Conservation (phyloP, 1,140 invertebrate species). For the Philopotamus ludificatus region DNA sequence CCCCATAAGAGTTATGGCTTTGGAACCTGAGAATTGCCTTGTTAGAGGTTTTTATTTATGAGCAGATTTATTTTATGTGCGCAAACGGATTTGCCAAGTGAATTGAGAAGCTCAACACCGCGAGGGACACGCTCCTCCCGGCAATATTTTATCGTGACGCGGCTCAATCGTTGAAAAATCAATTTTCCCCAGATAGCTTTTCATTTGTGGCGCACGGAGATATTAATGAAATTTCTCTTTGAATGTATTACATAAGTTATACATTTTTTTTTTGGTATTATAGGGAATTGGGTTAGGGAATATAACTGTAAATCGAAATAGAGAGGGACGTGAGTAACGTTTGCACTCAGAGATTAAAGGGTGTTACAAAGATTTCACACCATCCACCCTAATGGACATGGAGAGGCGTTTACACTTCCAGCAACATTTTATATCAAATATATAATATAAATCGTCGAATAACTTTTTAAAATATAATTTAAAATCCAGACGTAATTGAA, state of each 20-base stretch:
- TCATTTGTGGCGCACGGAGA: no score
- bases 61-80: conserved; percentile 43
- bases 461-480: no score
- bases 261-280: no score
- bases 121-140: background rate
- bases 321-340: conserved; percentile 30
- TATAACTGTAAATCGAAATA: conserved; percentile 39
- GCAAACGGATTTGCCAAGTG: conserved; percentile 37
- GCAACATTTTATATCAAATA: no score
- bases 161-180: background rate
- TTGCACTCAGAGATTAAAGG: conserved; percentile 26
- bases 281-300: conserved; percentile 41
- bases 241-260: no score
- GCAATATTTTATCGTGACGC: no score
- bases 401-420: background rate
- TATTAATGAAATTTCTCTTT: no score
- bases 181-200: no score
- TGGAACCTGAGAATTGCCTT: conserved; percentile 42
- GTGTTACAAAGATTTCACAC: conserved; percentile 7
- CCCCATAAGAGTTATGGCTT: conserved; percentile 32
- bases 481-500: no score
- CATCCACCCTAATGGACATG: conserved; percentile 19
- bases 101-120: conserved; percentile 38
- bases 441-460: no score
- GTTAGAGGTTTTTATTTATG: conserved; percentile 43